phyloP scores from a whole-genome alignment of 2,113 vertebrate species.

The Sylvietta virens region DNA sequence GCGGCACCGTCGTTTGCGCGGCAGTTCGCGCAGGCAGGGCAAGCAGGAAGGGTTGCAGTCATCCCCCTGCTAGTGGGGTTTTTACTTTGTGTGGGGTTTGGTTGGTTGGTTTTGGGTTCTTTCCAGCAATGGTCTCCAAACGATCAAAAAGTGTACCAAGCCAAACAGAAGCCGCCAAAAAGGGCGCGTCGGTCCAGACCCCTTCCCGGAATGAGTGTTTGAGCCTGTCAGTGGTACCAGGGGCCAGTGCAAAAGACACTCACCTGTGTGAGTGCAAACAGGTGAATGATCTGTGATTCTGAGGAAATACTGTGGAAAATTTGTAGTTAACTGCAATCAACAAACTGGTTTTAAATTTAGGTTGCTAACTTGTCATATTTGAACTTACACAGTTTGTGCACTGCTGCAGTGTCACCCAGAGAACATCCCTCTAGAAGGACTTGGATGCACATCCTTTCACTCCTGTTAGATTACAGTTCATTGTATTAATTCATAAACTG shows the following conservation, averaged over 20 bases:
- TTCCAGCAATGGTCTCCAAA: background rate
- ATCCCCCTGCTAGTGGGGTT: no score
- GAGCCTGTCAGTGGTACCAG: background rate
- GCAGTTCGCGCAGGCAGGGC: background rate
- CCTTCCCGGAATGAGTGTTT: no score
- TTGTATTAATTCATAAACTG: background rate
- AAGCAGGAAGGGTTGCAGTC: background rate
- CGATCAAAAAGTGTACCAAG: background rate
- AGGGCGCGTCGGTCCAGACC: accelerated
- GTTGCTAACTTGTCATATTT: background rate
- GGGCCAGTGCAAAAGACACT: accelerated
- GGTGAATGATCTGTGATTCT: background rate
- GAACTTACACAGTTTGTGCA: background rate
- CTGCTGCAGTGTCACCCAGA: background rate
- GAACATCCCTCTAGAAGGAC: background rate
- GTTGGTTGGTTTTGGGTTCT: background rate
- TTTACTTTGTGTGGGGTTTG: background rate
- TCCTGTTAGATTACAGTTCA: background rate
- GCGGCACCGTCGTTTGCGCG: no score
- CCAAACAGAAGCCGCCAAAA: background rate
- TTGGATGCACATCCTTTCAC: background rate
- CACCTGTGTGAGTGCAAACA: accelerated
- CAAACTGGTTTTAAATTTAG: background rate
- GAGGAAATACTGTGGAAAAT: background rate
- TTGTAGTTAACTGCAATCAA: background rate